Conservation (phyloP, 92 coral and sea anemone genomes). For the Plumapathes pennacea region DNA sequence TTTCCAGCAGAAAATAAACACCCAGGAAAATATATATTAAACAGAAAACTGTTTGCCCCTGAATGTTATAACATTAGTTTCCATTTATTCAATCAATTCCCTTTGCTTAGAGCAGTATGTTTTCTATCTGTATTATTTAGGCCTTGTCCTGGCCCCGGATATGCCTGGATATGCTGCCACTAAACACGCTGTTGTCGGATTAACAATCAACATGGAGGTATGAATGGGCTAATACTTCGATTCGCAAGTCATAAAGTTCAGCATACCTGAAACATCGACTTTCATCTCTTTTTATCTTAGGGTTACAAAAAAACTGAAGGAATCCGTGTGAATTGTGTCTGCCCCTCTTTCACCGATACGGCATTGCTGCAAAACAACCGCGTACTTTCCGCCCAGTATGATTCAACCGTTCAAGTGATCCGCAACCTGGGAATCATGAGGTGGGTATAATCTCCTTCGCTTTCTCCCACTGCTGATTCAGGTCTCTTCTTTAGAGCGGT, state of each 20-base stretch:
- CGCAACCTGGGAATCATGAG: constrained; percentile 11
- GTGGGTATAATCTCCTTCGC: constrained; percentile 15
- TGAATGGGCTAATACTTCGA: background rate
- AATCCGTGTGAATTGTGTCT: constrained; percentile 79
- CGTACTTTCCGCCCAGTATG: too few species aligned
- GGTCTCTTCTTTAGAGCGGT: too few species aligned
- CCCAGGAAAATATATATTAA: too few species aligned
- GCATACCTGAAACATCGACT: too few species aligned
- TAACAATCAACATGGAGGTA: constrained; percentile 54
- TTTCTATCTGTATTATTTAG: background rate
- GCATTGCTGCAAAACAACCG: too few species aligned
- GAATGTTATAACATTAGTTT: too few species aligned
- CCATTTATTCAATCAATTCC: too few species aligned
- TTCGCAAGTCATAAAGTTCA: background rate
- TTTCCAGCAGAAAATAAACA: too few species aligned
- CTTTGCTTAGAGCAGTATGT: background rate
- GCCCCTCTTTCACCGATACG: constrained; percentile 80
- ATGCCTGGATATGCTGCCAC: constrained; percentile 60
- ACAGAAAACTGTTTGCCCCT: too few species aligned
- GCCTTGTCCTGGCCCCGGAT: constrained; percentile 8
- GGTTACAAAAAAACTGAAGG: constrained; percentile 51
- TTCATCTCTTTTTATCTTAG: constrained; percentile 9
- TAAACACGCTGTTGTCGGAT: constrained; percentile 60
- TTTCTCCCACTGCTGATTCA: too few species aligned
- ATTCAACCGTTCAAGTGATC: constrained; percentile 5